phyloP scores from a whole-genome alignment of 92 coral and sea anemone genomes.

The Porites lobata region DNA sequence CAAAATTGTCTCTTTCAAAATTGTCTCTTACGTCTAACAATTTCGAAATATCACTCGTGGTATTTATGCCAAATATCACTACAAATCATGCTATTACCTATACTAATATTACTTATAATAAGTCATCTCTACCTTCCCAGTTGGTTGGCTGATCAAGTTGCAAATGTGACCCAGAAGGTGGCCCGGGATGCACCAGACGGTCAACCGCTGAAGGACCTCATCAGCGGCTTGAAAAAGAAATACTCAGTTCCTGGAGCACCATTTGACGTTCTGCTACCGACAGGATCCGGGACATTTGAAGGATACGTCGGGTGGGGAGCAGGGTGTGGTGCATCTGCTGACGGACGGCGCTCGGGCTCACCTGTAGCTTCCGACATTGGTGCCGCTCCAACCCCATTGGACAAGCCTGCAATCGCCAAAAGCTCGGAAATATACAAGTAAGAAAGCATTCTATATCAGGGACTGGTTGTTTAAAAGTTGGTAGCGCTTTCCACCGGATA shows the following conservation, averaged over 20 bases:
- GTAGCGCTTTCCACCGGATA: too few relatives aligned
- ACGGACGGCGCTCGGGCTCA: conserved; percentile 75
- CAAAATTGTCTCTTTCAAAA: too few relatives aligned
- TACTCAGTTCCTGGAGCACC: conserved; percentile 69
- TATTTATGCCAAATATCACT: too few relatives aligned
- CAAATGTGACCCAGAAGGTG: conserved; percentile 56
- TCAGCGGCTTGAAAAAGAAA: conserved; percentile 69
- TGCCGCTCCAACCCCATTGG: conserved; percentile 75
- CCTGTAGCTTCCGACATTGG: conserved; percentile 73
- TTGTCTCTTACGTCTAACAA: too few relatives aligned
- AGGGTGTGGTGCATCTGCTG: conserved; percentile 81
- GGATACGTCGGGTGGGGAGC: conserved; percentile 89
- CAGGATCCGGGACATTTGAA: conserved; percentile 88
- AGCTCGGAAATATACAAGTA: conserved; percentile 68
- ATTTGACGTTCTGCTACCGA: conserved; percentile 66
- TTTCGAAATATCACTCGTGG: too few relatives aligned
- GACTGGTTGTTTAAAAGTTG: too few relatives aligned
- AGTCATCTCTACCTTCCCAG: conserved; percentile 1
- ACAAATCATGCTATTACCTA: too few relatives aligned
- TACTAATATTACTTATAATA: not conserved
- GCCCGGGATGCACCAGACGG: conserved; percentile 61
- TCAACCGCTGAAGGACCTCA: conserved; percentile 65
- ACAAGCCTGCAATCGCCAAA: conserved; percentile 57
- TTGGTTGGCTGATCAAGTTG: conserved; percentile 60
- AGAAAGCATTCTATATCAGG: not conserved